Evolutionary conservation across 2,797 vertebrate genomes (phyloP).

Genomic region (Thunnus albacares): DNA sequence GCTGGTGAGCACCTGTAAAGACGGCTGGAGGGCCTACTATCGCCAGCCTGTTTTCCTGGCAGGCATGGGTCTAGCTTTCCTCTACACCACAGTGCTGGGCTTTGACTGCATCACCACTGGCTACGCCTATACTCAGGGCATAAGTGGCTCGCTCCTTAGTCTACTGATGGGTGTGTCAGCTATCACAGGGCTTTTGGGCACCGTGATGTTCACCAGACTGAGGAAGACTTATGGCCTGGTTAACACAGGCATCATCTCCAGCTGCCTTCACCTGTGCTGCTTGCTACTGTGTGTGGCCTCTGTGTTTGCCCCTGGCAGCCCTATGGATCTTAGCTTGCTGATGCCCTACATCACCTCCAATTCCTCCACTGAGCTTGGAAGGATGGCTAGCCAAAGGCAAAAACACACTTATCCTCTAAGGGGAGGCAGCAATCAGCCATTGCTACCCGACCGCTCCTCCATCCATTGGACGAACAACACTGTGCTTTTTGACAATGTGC

Average conservation of each 20-base stretch:
- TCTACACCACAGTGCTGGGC: conserved; percentile 89
- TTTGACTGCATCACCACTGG: conserved; percentile 90
- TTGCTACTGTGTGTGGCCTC: conserved; percentile 88
- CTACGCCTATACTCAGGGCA: conserved; percentile 89
- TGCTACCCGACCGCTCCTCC: conserved; percentile 87
- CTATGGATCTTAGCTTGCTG: conserved; percentile 86
- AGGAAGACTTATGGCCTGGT: conserved; percentile 86
- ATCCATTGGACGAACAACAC: conserved; percentile 92
- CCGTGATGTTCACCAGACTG: conserved; percentile 88
- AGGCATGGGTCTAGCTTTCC: conserved; percentile 88
- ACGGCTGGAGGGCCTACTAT: conserved; percentile 87
- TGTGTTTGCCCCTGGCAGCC: conserved; percentile 89
- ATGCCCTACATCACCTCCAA: conserved; percentile 77
- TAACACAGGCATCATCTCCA: conserved; percentile 88
- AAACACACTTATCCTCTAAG: conserved; percentile 80
- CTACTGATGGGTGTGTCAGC: conserved; percentile 88
- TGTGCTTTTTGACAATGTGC: conserved; percentile 86
- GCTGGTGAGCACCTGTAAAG: conserved; percentile 81
- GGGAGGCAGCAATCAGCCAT: conserved; percentile 86
- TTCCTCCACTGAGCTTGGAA: conserved; percentile 73
- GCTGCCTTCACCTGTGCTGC: conserved; percentile 87
- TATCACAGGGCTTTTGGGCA: conserved; percentile 87
- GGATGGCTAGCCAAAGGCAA: conserved; percentile 79
- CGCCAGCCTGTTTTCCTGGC: conserved; percentile 87
- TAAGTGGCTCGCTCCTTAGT: conserved; percentile 89